Percentiles rank a stretch among this genome's conserved stretches.
Evolutionary conservation across 2,797 vertebrate species (phyloP).

Genomic region (Tragopan temminckii): DNA sequence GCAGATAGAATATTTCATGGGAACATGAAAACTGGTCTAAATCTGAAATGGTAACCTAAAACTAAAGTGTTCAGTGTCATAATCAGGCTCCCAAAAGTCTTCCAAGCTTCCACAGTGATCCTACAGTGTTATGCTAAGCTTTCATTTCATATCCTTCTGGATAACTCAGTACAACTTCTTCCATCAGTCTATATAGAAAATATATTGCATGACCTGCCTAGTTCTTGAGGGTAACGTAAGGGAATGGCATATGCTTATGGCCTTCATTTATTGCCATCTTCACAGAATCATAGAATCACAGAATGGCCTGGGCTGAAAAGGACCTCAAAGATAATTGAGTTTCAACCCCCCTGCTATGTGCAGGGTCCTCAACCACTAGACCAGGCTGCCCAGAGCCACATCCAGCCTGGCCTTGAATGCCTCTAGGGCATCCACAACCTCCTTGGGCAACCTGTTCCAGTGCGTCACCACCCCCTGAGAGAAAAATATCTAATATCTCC

Average conservation of each 20-base stretch:
- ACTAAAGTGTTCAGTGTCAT: not conserved
- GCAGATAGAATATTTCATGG: not conserved
- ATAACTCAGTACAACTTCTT: not conserved
- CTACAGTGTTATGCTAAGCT: not conserved
- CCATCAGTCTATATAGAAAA: not conserved
- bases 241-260: not conserved
- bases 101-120: not conserved
- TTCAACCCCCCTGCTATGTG: too few species aligned
- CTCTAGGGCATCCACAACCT: too few species aligned
- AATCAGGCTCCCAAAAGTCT: not conserved
- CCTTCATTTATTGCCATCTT: not conserved
- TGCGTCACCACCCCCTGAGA: too few species aligned
- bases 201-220: not conserved
- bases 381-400: too few species aligned
- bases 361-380: too few species aligned
- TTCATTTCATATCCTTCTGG: slow-evolving; percentile 16
- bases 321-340: too few species aligned
- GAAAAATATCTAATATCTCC: too few species aligned
- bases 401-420: too few species aligned
- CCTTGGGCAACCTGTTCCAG: too few species aligned
- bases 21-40: not conserved
- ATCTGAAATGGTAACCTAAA: not conserved
- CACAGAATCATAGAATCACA: too few species aligned
- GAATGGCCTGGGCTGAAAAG: too few species aligned
- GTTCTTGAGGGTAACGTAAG: not conserved